These are phyloP conservation scores for Glomeris marginata DNA, from an alignment of 2,888 invertebrate genomes.

Conservation along the genomic window DNA sequence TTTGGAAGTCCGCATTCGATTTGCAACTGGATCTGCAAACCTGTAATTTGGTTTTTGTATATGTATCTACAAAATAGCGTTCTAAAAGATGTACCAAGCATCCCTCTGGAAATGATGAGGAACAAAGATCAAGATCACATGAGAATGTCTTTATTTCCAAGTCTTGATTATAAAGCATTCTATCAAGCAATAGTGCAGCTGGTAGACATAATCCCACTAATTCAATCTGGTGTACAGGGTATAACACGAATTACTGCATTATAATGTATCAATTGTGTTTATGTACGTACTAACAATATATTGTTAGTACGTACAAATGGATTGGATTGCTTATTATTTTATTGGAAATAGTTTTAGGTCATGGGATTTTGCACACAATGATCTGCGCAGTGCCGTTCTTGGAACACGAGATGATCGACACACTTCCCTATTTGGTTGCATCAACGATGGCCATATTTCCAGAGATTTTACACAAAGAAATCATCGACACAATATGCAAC, in stretches of 20 bases:
- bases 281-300: no score
- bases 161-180: conserved; percentile 89
- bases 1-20: no score
- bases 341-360: conserved; percentile 60
- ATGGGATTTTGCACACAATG: conserved; percentile 81
- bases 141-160: conserved; percentile 84
- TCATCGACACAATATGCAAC: conserved; percentile 85
- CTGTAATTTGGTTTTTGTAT: neutral
- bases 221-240: conserved; percentile 79
- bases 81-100: conserved; percentile 87
- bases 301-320: conserved; percentile 8
- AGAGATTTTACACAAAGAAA: conserved; percentile 75
- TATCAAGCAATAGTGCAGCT: conserved; percentile 79
- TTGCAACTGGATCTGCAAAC: neutral
- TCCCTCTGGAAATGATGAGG: conserved; percentile 79
- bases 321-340: neutral
- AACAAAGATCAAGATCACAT: conserved; percentile 64
- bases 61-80: conserved; percentile 47
- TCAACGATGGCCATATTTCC: conserved; percentile 89
- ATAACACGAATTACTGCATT: conserved; percentile 18
- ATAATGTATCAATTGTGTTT: no score
- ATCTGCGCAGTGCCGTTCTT: conserved; percentile 91
- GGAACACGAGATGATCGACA: conserved; percentile 90
- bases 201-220: conserved; percentile 82
- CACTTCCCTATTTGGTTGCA: conserved; percentile 84